These are phyloP conservation scores for Istiophorus platypterus DNA, from an alignment of 2,113 vertebrate genomes.

Conservation along the genomic window DNA sequence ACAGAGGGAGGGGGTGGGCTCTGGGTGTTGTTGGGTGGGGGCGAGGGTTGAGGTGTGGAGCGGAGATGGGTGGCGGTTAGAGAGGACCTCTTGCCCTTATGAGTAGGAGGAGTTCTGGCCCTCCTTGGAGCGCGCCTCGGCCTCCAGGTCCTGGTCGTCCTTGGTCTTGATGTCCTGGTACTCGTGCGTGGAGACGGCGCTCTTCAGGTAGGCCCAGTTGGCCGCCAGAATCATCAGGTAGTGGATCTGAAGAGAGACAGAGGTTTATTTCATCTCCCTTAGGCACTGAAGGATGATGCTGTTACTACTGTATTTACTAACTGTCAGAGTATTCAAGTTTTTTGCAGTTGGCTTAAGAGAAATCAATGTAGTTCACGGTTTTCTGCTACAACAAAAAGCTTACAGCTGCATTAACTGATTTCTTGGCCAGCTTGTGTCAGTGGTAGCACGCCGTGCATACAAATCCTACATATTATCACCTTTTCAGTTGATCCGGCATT, in stretches of 20 bases:
- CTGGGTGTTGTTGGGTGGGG: slow-evolving; percentile 46
- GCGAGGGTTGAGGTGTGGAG: slow-evolving; percentile 68
- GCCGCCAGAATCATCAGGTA: slow-evolving; percentile 99
- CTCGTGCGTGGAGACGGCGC: slow-evolving; percentile 96
- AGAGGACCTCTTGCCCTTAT: slow-evolving; percentile 84
- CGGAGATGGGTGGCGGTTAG: slow-evolving; percentile 75
- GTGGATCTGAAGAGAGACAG: slow-evolving; percentile 90
- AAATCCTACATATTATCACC: too few species aligned
- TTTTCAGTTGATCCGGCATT: too few species aligned
- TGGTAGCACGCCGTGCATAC: too few species aligned
- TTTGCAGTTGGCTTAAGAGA: too few species aligned
- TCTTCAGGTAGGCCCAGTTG: slow-evolving; percentile 99
- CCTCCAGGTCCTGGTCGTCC: slow-evolving; percentile 98
- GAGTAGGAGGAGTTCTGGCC: slow-evolving; percentile 99
- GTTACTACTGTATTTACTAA: too few species aligned
- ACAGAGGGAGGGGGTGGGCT: slow-evolving; percentile 34
- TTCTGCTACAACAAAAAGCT: too few species aligned
- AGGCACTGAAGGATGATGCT: too few species aligned
- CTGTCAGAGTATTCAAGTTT: too few species aligned
- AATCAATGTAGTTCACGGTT: too few species aligned
- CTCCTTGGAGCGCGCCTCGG: slow-evolving; percentile 98
- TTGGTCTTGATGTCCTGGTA: slow-evolving; percentile 99
- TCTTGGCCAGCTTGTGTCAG: too few species aligned
- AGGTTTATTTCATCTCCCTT: not conserved
- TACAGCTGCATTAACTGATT: too few species aligned